These are phyloP conservation scores for Laticauda laticaudata DNA, from an alignment of 2,113 vertebrate species.

Conservation along the genomic window DNA sequence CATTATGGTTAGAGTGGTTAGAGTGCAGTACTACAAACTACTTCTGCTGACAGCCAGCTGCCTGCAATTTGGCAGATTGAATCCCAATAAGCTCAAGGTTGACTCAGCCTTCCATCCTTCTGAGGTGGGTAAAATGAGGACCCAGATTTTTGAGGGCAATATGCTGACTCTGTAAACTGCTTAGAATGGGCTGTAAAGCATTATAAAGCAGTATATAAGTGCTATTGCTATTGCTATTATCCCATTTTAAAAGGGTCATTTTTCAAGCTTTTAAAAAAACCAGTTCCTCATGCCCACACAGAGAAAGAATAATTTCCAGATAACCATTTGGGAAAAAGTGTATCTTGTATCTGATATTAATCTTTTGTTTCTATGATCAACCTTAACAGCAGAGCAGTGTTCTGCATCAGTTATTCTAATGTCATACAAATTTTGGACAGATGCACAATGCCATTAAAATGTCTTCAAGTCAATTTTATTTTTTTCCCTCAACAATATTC, in stretches of 20 bases:
- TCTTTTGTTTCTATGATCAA: not conserved
- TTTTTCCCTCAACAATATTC: not conserved
- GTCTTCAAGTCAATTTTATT: not conserved
- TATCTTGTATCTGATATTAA: conserved; percentile 5
- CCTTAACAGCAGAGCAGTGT: not conserved
- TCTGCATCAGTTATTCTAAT: not conserved
- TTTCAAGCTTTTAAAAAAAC: not conserved
- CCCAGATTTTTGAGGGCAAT: no score
- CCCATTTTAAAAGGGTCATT: not conserved
- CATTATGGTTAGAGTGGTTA: no score
- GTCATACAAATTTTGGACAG: conserved; percentile 22
- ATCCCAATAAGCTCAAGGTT: no score
- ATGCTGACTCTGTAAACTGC: no score
- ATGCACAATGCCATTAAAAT: not conserved
- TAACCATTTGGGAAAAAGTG: conserved; percentile 1
- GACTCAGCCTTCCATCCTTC: no score
- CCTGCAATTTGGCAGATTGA: no score
- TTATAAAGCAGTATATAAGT: no score
- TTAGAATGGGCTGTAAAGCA: no score
- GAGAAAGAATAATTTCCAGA: not conserved
- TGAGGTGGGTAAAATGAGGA: no score
- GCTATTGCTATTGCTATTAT: no score
- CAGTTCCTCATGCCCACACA: not conserved
- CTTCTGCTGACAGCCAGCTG: no score
- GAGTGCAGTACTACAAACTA: no score